Conservation (phyloP, 2,888 invertebrate genomes). For the Amiota mariae region DNA sequence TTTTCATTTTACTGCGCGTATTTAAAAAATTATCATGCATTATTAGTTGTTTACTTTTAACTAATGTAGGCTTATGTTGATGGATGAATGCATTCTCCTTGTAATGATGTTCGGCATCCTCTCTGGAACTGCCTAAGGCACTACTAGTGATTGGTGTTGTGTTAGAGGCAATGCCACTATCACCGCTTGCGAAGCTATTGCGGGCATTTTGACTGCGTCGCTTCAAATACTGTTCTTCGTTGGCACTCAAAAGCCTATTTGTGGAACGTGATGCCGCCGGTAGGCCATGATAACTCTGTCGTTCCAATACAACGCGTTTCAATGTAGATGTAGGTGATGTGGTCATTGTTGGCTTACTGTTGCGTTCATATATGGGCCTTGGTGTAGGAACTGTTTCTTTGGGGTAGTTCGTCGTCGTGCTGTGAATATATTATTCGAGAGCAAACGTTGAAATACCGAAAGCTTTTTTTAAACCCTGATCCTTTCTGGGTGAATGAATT, state of each 20-base stretch:
- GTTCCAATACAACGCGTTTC: slow-evolving; percentile 69
- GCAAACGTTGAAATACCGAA: slow-evolving; percentile 69
- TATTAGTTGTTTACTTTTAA: slow-evolving; percentile 20
- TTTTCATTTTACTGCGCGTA: slow-evolving; percentile 40
- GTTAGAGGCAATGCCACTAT: slow-evolving; percentile 62
- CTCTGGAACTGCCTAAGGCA: background rate
- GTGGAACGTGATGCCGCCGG: slow-evolving; percentile 49
- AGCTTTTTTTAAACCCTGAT: slow-evolving; percentile 62
- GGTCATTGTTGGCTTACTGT: slow-evolving; percentile 32
- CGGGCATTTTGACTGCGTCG: slow-evolving; percentile 58
- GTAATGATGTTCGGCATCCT: background rate
- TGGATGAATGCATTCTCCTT: background rate
- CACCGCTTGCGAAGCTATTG: slow-evolving; percentile 59
- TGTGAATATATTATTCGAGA: slow-evolving; percentile 70
- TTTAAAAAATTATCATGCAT: slow-evolving; percentile 36
- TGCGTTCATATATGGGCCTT: slow-evolving; percentile 51
- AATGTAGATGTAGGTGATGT: slow-evolving; percentile 51
- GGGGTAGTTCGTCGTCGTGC: slow-evolving; percentile 69
- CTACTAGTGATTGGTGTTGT: slow-evolving; percentile 33
- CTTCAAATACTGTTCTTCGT: slow-evolving; percentile 49
- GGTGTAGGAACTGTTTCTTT: slow-evolving; percentile 63
- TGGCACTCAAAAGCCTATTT: slow-evolving; percentile 43
- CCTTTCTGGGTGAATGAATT: slow-evolving; percentile 24
- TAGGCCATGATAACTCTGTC: slow-evolving; percentile 62
- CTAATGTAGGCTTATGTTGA: background rate